These are phyloP conservation scores for Darevskia nairensis DNA, from an alignment of 2,797 vertebrate species.

Conservation along the genomic window DNA sequence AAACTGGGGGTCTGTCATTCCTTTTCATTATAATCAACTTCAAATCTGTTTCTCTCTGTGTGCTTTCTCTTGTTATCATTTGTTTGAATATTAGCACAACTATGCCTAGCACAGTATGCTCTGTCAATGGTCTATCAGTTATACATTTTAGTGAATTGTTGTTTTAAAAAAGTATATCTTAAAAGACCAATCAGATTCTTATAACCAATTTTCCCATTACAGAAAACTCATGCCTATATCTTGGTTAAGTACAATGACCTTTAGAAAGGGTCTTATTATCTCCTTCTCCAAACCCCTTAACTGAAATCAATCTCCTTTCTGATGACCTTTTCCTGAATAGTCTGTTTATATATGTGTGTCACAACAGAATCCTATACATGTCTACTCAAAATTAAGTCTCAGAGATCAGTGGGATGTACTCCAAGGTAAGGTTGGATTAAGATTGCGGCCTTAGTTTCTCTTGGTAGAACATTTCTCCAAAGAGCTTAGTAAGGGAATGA, in stretches of 20 bases:
- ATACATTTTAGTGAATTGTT: background rate
- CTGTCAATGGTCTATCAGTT: too few species aligned
- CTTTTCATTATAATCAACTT: background rate
- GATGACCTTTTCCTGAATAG: background rate
- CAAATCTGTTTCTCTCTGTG: background rate
- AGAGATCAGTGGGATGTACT: too few species aligned
- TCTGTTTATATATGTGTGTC: too few species aligned
- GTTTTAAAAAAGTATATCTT: background rate
- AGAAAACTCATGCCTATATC: background rate
- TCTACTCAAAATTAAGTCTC: too few species aligned
- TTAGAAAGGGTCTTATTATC: background rate
- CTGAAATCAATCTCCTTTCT: background rate
- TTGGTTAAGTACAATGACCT: background rate
- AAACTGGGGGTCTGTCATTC: background rate
- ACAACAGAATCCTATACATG: too few species aligned
- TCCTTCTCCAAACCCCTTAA: background rate
- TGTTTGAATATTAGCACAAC: background rate
- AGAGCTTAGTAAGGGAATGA: too few species aligned
- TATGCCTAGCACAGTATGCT: background rate
- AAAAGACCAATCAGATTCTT: background rate
- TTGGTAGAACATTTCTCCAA: too few species aligned
- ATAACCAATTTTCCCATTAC: background rate
- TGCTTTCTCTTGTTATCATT: background rate
- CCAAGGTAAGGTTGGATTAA: too few species aligned
- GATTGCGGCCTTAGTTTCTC: too few species aligned